Percentiles rank a stretch among this genome's conserved stretches.
Conservation (phyloP, 2,797 vertebrate genomes). For the Acrossocheilus wenchowensis region DNA sequence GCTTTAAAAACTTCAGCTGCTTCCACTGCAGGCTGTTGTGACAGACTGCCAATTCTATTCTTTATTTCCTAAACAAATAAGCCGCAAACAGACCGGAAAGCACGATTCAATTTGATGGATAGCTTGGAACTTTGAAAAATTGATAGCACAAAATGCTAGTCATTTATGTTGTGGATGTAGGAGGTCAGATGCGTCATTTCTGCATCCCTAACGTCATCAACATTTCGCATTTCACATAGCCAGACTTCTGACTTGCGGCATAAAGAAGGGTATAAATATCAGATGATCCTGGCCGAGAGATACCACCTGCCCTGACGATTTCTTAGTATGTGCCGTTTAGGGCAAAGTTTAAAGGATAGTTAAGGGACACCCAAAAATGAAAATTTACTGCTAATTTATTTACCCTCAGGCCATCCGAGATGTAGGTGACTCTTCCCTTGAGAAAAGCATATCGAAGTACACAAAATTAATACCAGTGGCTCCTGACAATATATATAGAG, state of each 20-base stretch:
- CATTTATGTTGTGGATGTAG: not conserved
- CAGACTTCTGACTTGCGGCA: not conserved
- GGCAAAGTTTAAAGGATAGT: no score
- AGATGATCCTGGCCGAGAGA: not conserved
- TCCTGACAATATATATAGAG: not conserved
- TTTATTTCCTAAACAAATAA: constrained; percentile 39
- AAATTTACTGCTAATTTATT: not conserved
- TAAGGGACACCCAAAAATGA: not conserved
- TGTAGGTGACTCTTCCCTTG: not conserved
- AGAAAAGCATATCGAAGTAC: not conserved
- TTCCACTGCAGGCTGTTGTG: constrained; percentile 35
- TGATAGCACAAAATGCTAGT: not conserved
- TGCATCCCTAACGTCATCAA: not conserved
- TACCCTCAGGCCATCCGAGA: not conserved
- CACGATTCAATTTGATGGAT: constrained; percentile 31
- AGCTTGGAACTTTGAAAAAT: not conserved
- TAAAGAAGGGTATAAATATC: not conserved
- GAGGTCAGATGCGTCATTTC: not conserved
- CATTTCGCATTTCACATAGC: not conserved
- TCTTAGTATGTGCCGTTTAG: no score
- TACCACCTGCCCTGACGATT: not conserved
- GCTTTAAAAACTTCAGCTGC: constrained; percentile 49
- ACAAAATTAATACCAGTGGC: not conserved
- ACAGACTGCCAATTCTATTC: constrained; percentile 36
- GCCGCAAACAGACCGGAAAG: constrained; percentile 15